These are phyloP conservation scores for Iguana delicatissima DNA, from an alignment of 2,797 vertebrate species.

Conservation along the genomic window DNA sequence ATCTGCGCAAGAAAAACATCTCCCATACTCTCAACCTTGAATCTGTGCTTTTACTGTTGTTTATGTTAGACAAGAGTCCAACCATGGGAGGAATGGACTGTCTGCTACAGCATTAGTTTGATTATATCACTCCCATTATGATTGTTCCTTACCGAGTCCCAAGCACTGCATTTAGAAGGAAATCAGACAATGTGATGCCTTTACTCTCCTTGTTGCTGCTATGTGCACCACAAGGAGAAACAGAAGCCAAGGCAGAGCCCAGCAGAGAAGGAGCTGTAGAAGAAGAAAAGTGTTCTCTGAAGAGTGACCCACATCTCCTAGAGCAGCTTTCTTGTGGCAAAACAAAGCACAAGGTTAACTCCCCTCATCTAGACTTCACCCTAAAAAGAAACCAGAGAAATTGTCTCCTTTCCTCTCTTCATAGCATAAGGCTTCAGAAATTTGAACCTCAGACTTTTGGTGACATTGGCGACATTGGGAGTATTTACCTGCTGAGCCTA, in stretches of 20 bases:
- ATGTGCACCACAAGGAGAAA: neutral
- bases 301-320: neutral
- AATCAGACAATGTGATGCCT: neutral
- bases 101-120: neutral
- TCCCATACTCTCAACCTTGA: neutral
- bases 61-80: neutral
- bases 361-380: neutral
- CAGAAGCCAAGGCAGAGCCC: neutral
- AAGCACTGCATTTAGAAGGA: constrained; percentile 2
- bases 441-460: neutral
- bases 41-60: neutral
- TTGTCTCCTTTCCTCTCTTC: neutral
- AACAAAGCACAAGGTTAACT: neutral
- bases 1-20: neutral
- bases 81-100: neutral
- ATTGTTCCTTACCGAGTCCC: neutral
- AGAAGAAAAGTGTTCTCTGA: neutral
- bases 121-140: neutral
- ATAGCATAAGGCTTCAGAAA: neutral
- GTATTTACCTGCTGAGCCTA: neutral
- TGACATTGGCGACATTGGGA: neutral
- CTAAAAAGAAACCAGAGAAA: neutral
- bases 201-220: neutral
- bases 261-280: neutral
- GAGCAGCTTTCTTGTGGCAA: neutral